phyloP scores from a whole-genome alignment of 2,888 invertebrate genomes.

The Cheilosia grossa region DNA sequence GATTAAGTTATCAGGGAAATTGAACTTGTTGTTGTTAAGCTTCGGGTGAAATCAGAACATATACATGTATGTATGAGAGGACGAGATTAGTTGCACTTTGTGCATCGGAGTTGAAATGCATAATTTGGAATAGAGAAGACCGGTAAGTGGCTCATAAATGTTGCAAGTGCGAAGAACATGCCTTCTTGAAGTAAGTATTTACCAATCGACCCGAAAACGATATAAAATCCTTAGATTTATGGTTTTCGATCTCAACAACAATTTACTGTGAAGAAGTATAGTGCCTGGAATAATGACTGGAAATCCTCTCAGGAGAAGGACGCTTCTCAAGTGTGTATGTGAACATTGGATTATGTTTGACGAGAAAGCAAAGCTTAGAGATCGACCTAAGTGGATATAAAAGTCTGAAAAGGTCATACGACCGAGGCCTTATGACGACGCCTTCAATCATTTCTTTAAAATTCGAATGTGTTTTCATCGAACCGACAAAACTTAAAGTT shows the following conservation, averaged over 20 bases:
- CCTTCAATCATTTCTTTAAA: no score
- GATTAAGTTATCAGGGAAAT: slow-evolving; percentile 72
- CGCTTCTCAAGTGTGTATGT: no score
- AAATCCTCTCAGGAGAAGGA: no score
- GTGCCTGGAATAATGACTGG: not conserved
- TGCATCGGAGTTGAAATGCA: slow-evolving; percentile 42
- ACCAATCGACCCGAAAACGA: slow-evolving; percentile 12
- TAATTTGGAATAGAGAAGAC: slow-evolving; percentile 15
- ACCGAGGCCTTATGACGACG: no score
- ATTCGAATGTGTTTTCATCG: no score
- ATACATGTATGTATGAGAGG: not conserved
- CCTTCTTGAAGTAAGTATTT: slow-evolving; percentile 4
- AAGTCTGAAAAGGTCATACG: no score
- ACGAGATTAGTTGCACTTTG: slow-evolving; percentile 38
- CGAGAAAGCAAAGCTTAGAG: no score
- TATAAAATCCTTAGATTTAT: not conserved
- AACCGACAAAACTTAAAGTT: no score
- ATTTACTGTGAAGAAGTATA: not conserved
- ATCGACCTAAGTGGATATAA: no score
- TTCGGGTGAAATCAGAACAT: not conserved
- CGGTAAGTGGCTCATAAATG: slow-evolving; percentile 6
- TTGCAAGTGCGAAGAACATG: slow-evolving; percentile 24
- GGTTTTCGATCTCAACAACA: not conserved
- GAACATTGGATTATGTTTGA: no score
- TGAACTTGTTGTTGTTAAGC: slow-evolving; percentile 63